Conservation (phyloP, 1,140 invertebrate species). For the Trissolcus basalis region DNA sequence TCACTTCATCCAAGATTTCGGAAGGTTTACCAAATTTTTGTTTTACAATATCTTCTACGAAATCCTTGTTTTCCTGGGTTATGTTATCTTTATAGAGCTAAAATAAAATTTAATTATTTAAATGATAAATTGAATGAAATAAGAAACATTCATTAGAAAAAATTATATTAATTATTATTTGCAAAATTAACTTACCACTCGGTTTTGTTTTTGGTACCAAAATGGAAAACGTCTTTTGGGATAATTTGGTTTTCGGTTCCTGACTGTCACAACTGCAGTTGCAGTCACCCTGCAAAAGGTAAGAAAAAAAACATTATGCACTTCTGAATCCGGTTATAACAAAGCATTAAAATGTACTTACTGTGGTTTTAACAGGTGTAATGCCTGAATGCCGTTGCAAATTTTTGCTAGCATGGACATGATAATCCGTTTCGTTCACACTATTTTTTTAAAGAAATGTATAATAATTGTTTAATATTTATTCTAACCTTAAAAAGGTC, state of each 20-base stretch:
- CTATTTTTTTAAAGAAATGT: not conserved
- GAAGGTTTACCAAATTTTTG: conserved; percentile 79
- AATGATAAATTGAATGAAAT: not conserved
- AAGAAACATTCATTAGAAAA: conserved; percentile 8
- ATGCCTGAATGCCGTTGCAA: conserved; percentile 44
- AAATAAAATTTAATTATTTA: not conserved
- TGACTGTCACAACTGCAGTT: conserved; percentile 8
- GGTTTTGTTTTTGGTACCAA: conserved; percentile 77
- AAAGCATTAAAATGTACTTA: too few relatives aligned
- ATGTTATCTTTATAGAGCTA: conserved; percentile 77
- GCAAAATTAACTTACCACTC: conserved; percentile 70
- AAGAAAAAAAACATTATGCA: conserved; percentile 9
- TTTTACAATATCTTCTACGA: conserved; percentile 86
- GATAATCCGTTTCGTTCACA: not conserved
- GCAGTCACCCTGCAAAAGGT: conserved; percentile 40
- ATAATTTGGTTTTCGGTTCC: conserved; percentile 2
- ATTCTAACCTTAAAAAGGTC: too few relatives aligned
- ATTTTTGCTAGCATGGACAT: conserved; percentile 64
- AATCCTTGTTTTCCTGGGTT: conserved; percentile 87
- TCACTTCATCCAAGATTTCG: conserved; percentile 69
- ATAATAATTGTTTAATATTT: not conserved
- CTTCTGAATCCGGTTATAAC: not conserved
- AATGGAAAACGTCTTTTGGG: conserved; percentile 77
- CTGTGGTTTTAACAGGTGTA: conserved; percentile 62
- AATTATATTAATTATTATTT: not conserved